phyloP scores from a whole-genome alignment of 2,888 invertebrate species.

The Unio pictorum region DNA sequence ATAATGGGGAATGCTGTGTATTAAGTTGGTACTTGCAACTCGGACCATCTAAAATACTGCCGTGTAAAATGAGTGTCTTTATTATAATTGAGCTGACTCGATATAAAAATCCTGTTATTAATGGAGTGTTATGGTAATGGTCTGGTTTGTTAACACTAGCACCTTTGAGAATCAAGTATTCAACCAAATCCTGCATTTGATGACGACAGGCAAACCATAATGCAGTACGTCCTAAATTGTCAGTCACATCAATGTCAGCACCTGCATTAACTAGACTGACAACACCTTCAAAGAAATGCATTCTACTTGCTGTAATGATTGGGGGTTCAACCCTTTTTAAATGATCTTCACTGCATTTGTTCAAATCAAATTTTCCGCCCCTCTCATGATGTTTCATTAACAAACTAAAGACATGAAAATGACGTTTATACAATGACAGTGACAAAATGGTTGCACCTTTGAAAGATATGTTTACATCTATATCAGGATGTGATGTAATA shows the following conservation, averaged over 20 bases:
- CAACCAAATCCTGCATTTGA: slow-evolving; percentile 59
- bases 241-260: slow-evolving; percentile 65
- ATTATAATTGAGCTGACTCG: slow-evolving; percentile 60
- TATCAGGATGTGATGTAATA: slow-evolving; percentile 57
- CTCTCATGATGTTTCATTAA: slow-evolving; percentile 65
- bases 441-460: slow-evolving; percentile 68
- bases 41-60: slow-evolving; percentile 55
- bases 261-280: slow-evolving; percentile 59
- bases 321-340: slow-evolving; percentile 69
- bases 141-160: slow-evolving; percentile 67
- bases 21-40: slow-evolving; percentile 35
- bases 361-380: slow-evolving; percentile 58
- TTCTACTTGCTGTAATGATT: slow-evolving; percentile 69
- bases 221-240: slow-evolving; percentile 61
- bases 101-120: slow-evolving; percentile 60
- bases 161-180: slow-evolving; percentile 60
- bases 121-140: slow-evolving; percentile 64
- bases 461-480: slow-evolving; percentile 65
- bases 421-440: slow-evolving; percentile 65
- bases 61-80: slow-evolving; percentile 58
- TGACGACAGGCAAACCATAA: slow-evolving; percentile 60
- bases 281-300: slow-evolving; percentile 67
- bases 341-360: slow-evolving; percentile 67
- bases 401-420: slow-evolving; percentile 61
- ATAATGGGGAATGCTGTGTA: slow-evolving; percentile 57